Evolutionary conservation across 2,888 invertebrate genomes (phyloP), one percentile per base, ranked within the genome.

Genomic region (Microctonus brassicae): DNA sequence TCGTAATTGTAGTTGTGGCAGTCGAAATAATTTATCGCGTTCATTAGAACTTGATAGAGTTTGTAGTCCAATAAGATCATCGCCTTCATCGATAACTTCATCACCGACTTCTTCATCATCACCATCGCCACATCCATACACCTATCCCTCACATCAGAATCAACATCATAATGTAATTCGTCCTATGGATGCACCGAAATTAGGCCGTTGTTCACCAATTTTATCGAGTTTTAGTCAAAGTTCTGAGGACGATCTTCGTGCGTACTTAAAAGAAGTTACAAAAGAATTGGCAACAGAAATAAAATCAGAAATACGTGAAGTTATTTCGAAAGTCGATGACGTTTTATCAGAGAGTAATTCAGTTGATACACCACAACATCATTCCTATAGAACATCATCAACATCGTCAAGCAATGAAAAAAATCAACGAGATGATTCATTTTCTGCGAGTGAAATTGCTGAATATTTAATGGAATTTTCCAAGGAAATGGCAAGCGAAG

Each of bases 281-380:
- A 92, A 91, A 87, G 94, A 94, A 88, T 88, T 94, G 74, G 94
- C 94, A 0, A 94, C 93, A 10, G 94, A 94, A 88, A 93, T 95
- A 22, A 94, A 94, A 84, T 94, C 94, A 1, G 94, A 94, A 89
- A 93, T 95, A 52, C 90, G 94, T 6, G 94, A 93, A 86, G 94
- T 95, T 0, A 94, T 94, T 78, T 93, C 93, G 1, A 92, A 91
- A 86, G 94, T 95, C 0, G 94, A 95, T 78, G 94, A 94, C 82
- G 94, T 93, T 61, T 87, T 94, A 36, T 93, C 94, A 74, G 93
- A 93, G 83, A 91, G 92, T 0, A 93, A 92, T 81, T 88, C 89
- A 0, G 89, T 90, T 26, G 84, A 84, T 53, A 83, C 83, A 6
- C 83, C 83, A 5, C 86, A 86, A 58, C 86, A 87, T 77, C 82